phyloP scores from a whole-genome alignment of 2,797 vertebrate species.

The Anableps anableps region DNA sequence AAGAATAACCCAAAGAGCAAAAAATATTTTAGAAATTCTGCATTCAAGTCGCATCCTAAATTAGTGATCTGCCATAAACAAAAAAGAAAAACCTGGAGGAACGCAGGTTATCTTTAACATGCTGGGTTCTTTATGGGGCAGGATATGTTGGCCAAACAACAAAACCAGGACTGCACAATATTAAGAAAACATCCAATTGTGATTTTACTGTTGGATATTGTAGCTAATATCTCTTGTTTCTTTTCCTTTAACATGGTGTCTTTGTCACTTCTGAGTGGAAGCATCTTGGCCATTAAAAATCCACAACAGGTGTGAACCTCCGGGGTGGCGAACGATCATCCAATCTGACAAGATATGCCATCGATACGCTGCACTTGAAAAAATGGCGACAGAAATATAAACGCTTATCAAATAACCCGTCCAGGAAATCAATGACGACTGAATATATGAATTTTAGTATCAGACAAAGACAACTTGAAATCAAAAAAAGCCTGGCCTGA shows the following conservation, averaged over 20 bases:
- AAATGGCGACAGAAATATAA: not conserved
- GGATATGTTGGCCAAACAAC: not conserved
- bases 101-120: not conserved
- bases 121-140: not conserved
- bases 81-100: not conserved
- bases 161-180: not conserved
- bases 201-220: not conserved
- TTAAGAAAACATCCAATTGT: not conserved
- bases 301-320: not conserved
- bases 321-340: not conserved
- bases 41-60: conserved; percentile 11
- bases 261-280: not conserved
- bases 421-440: not conserved
- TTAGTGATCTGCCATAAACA: conserved; percentile 15
- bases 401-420: not conserved
- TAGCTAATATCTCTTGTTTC: not conserved
- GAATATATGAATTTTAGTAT: not conserved
- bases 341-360: no score
- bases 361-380: not conserved
- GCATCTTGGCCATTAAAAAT: not conserved
- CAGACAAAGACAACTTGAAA: not conserved
- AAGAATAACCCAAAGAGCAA: conserved; percentile 59
- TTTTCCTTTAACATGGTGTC: not conserved
- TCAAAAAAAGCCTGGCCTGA: not conserved
- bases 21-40: conserved; percentile 51